Evolutionary conservation across 2,113 vertebrate genomes (phyloP).

Genomic region (Murina feae): DNA sequence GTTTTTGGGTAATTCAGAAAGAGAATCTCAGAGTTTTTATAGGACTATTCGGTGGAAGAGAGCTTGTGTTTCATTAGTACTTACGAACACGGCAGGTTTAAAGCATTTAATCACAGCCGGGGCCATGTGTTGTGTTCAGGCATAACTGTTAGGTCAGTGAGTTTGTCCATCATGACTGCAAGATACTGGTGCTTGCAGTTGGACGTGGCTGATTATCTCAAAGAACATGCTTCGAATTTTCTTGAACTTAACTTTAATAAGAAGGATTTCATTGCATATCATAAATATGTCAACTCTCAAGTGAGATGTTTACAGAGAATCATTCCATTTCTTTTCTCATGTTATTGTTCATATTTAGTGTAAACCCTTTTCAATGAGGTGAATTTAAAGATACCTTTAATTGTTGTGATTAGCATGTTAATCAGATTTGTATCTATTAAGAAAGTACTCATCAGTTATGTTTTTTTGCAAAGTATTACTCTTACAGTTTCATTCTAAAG

Average conservation of each 20-base stretch:
- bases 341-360: not conserved
- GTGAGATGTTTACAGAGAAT: not conserved
- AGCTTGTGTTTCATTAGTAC: not conserved
- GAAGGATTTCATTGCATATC: conserved; percentile 1
- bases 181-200: not conserved
- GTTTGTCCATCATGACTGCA: not conserved
- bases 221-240: not conserved
- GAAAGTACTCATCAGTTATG: not conserved
- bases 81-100: not conserved
- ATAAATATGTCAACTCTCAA: not conserved
- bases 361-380: not conserved
- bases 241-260: not conserved
- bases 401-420: not conserved
- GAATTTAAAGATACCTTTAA: not conserved
- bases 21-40: not conserved
- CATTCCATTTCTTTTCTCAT: not conserved
- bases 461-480: not conserved
- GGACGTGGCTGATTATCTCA: not conserved
- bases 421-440: not conserved
- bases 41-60: not conserved
- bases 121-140: not conserved
- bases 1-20: not conserved
- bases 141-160: not conserved
- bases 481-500: not conserved
- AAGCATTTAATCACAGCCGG: not conserved